Base-by-base conservation (phyloP, 2,797 vertebrate genomes). In the Thripadectes ignobilis region DNA sequence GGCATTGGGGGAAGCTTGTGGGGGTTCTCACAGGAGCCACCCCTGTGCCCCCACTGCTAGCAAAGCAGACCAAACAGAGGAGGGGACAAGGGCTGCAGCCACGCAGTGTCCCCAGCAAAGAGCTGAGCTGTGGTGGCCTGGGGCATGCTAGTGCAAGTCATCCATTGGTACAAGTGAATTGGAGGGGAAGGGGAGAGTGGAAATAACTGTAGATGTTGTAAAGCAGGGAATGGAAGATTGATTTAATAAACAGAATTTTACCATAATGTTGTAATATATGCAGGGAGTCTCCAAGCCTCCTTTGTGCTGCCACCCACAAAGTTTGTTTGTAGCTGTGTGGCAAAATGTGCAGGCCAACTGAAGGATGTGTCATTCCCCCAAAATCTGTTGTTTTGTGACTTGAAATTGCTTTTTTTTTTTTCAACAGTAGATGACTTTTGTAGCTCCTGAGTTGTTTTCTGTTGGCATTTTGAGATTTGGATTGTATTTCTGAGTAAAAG, bases 251-350 rank as follows among this genome's bases (percentile, higher is more conserved):
- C 32, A 72, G 79, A 88, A 29, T 86, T 66, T 63, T 95, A 55
- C 34, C 58, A 62, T 78, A 68, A 77, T 89, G 84, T 66, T 91
- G 91, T 94, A 95, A 92, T 68, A 89, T 78, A 95, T 83, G 91
- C 75, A 65, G 75, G 59, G 75, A 65, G 30, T 78, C 27, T 89
- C 68, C 91, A 6, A 83, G 93, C 75, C 78, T 93, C 73, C 87
- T 80, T 89, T 75, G 72, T 91, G 73, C 52, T 91, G 75, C 95
- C 94, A 95, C 94, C 89, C 95, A 96, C 87, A 62, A 91, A 89
- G 94, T 88, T 89, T 94, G 46, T 94, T 89, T 89, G 89, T 71
- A 91, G 68, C 85, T 88, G 22, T 67, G 78, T 95, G 91, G 76
- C 4, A 19, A 82, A 92, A 78, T 95, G 73, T 91, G 79, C 76